A percentile compares a stretch with the other conserved stretches of the same genome.
Evolutionary conservation across 1,140 invertebrate species (phyloP).

Genomic region (Coenobita brevimanus): DNA sequence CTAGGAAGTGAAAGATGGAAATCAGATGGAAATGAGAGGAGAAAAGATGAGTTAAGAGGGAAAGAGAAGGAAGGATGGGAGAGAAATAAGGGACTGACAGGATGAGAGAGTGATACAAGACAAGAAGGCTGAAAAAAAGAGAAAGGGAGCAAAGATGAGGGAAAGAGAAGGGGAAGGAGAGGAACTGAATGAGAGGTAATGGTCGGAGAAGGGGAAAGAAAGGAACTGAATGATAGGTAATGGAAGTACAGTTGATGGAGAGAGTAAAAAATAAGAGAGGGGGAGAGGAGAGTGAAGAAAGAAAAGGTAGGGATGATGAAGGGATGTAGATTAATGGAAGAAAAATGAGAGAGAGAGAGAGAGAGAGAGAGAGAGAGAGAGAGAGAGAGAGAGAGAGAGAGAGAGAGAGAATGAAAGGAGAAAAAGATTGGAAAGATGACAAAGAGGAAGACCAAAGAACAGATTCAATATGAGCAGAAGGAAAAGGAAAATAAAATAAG

Average conservation of each 20-base stretch:
- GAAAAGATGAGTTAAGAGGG: not conserved
- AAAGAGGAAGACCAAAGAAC: no score
- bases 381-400: not conserved
- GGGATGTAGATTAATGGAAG: not conserved
- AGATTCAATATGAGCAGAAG: no score
- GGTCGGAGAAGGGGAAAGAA: not conserved
- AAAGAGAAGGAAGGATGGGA: not conserved
- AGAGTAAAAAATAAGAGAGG: not conserved
- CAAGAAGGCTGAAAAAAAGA: not conserved
- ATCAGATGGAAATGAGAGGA: no score
- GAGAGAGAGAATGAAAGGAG: not conserved
- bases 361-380: conserved; percentile 39
- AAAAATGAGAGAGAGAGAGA: conserved; percentile 29
- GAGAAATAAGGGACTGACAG: no score
- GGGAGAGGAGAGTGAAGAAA: not conserved
- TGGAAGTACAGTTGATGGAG: not conserved
- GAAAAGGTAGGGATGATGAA: not conserved
- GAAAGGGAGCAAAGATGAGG: not conserved
- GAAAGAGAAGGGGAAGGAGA: conserved; percentile 17
- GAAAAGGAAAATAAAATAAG: not conserved
- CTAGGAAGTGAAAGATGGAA: no score
- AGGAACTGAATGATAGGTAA: not conserved
- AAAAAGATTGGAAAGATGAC: no score
- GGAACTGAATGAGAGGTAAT: not conserved
- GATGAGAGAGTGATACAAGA: not conserved